Conservation (phyloP, 2,888 invertebrate genomes). For the Pachliopta kotzebuea region DNA sequence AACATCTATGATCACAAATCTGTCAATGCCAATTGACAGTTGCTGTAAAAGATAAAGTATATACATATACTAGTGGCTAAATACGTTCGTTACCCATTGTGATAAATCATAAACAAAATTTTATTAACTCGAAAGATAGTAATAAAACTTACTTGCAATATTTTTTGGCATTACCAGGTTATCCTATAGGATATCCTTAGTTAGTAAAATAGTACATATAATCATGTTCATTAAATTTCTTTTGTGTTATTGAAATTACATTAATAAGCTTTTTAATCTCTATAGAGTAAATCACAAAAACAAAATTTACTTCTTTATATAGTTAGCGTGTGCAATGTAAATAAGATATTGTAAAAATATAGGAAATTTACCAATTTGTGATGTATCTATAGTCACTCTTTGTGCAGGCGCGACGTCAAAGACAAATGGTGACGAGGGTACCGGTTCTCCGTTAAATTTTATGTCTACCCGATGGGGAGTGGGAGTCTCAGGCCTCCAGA, state of each 20-base stretch:
- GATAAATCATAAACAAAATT: not conserved
- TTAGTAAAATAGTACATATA: not conserved
- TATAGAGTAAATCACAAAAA: too few relatives aligned
- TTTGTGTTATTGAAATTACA: too few relatives aligned
- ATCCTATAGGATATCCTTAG: too few relatives aligned
- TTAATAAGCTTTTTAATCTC: too few relatives aligned
- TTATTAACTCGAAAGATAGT: too few relatives aligned
- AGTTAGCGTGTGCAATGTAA: too few relatives aligned
- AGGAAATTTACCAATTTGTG: constrained; percentile 60
- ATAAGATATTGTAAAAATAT: not conserved
- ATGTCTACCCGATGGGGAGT: constrained; percentile 96
- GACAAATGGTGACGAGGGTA: constrained; percentile 94
- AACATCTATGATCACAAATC: not conserved
- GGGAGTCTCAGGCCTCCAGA: constrained; percentile 95
- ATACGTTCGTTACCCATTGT: too few relatives aligned
- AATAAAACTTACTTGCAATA: too few relatives aligned
- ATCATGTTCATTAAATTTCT: not conserved
- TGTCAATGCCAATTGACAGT: not conserved
- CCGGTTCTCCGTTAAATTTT: constrained; percentile 97
- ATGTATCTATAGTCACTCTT: constrained; percentile 68
- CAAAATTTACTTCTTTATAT: too few relatives aligned
- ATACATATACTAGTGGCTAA: not conserved
- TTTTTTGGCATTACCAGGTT: too few relatives aligned
- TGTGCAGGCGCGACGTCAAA: constrained; percentile 83
- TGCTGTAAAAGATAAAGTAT: not conserved